A percentile compares a stretch with the other conserved stretches of the same genome.
These are phyloP conservation scores for Guaruba guarouba DNA, from an alignment of 2,113 vertebrate genomes.

Conservation along the genomic window DNA sequence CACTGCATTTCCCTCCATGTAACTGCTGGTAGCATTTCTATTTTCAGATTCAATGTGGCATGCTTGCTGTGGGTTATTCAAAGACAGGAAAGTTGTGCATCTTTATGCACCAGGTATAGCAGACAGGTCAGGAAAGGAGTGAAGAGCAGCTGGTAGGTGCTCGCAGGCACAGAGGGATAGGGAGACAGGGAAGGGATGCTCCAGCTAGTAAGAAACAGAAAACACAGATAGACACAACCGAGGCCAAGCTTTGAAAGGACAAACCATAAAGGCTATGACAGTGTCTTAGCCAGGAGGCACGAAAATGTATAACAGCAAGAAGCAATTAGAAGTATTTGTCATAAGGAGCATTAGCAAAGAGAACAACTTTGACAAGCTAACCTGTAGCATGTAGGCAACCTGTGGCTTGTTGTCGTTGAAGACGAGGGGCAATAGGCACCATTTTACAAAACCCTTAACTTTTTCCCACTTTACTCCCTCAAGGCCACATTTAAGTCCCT, in stretches of 20 bases:
- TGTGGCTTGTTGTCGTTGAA: neutral
- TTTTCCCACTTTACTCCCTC: neutral
- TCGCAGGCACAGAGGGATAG: neutral
- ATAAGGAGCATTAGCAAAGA: conserved; percentile 17
- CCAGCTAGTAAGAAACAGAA: neutral
- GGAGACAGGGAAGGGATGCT: neutral
- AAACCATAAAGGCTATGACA: neutral
- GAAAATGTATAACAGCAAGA: neutral
- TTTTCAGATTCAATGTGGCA: neutral
- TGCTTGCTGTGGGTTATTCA: neutral
- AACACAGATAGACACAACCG: neutral
- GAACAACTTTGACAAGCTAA: conserved; percentile 3
- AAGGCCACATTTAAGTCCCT: neutral
- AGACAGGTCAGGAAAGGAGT: neutral
- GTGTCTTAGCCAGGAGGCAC: conserved; percentile 26
- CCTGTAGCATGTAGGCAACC: neutral
- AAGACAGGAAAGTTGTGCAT: neutral
- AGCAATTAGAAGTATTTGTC: conserved; percentile 52
- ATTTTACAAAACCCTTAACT: neutral
- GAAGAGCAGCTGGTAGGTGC: neutral
- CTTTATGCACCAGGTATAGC: neutral
- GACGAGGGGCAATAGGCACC: neutral
- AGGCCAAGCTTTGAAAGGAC: neutral
- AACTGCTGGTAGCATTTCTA: neutral
- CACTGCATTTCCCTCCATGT: neutral